These are phyloP conservation scores for Haliclona indistincta DNA, from an alignment of 37 sponge, comb jelly and placozoan species.

Conservation along the genomic window DNA sequence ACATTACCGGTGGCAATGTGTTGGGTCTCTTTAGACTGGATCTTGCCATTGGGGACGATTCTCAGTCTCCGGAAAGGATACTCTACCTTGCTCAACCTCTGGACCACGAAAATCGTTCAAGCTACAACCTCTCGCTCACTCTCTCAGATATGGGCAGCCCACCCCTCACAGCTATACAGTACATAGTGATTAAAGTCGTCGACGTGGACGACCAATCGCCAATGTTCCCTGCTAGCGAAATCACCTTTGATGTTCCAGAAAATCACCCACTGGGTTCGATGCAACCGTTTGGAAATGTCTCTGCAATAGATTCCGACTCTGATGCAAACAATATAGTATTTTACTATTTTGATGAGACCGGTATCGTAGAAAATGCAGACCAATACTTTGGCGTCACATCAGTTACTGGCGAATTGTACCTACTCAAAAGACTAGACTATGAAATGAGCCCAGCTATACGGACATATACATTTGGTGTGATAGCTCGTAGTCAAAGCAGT, in stretches of 20 bases:
- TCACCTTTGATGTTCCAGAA: constrained; percentile 27
- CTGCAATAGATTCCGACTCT: constrained; percentile 2
- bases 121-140: constrained; percentile 49
- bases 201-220: constrained; percentile 41
- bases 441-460: neutral
- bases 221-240: constrained; percentile 28
- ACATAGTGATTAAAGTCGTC: constrained; percentile 15
- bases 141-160: constrained; percentile 46
- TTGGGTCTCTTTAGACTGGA: constrained; percentile 23
- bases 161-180: neutral
- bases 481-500: constrained; percentile 6
- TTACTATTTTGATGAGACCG: neutral
- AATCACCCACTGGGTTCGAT: constrained; percentile 22
- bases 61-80: constrained; percentile 2
- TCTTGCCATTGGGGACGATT: neutral
- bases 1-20: constrained; percentile 56
- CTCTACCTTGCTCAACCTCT: constrained; percentile 19
- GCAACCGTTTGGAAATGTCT: constrained; percentile 4
- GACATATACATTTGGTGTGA: constrained; percentile 10
- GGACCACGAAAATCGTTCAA: constrained; percentile 19
- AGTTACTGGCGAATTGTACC: constrained; percentile 41
- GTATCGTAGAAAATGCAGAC: neutral
- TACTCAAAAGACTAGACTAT: constrained; percentile 20
- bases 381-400: constrained; percentile 13
- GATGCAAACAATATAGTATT: neutral